Percentiles rank a stretch among this genome's conserved stretches.
Conservation (phyloP, 2,888 invertebrate species). For the Biston betularia region DNA sequence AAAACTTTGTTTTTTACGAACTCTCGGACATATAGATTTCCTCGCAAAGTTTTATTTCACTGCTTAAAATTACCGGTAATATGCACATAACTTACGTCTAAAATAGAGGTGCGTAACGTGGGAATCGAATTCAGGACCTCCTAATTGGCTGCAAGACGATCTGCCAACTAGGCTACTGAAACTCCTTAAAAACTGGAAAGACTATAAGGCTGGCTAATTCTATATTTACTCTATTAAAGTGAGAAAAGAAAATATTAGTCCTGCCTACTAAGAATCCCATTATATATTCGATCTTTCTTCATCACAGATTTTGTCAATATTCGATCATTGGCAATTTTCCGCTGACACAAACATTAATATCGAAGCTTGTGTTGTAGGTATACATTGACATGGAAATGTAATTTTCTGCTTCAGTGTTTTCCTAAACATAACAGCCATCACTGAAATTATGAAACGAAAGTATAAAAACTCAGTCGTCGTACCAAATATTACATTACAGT, state of each 20-base stretch:
- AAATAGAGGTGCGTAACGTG: no score
- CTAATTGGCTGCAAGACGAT: no score
- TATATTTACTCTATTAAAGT: background rate
- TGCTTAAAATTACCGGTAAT: no score
- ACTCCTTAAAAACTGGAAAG: no score
- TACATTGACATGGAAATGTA: conserved; percentile 67
- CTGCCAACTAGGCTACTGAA: no score
- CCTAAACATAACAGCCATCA: conserved; percentile 36
- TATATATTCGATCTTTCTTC: conserved; percentile 34
- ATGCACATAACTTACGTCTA: no score
- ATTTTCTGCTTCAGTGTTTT: conserved; percentile 70
- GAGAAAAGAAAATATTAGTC: conserved; percentile 3
- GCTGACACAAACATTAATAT: conserved; percentile 62
- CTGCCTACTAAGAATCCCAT: conserved; percentile 18
- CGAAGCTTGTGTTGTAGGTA: conserved; percentile 55
- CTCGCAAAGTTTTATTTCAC: no score
- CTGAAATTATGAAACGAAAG: conserved; percentile 14
- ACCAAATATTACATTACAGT: no score
- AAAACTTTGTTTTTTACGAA: no score
- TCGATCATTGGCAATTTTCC: conserved; percentile 74
- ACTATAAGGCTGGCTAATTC: no score
- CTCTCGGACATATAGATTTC: no score
- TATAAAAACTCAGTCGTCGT: background rate
- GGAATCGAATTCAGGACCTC: no score
- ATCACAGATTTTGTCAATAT: conserved; percentile 52